Conservation (phyloP, 2,113 vertebrate genomes). For the Python bivittatus region DNA sequence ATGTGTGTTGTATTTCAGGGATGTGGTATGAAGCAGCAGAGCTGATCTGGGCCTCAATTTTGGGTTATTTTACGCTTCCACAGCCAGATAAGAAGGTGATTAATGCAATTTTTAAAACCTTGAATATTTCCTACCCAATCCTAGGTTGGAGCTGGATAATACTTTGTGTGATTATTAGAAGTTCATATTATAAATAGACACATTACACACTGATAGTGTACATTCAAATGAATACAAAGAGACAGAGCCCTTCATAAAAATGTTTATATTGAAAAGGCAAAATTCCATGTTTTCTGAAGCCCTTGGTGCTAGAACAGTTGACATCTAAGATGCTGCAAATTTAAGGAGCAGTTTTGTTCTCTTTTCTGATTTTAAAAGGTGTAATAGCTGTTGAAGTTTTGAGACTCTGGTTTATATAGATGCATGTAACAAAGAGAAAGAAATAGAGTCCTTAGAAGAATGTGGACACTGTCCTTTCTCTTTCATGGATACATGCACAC, state of each 20-base stretch:
- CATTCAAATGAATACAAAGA: background rate
- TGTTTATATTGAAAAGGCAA: background rate
- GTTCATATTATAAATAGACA: background rate
- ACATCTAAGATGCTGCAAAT: background rate
- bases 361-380: background rate
- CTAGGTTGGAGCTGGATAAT: background rate
- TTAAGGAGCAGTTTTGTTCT: background rate
- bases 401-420: background rate
- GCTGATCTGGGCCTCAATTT: slow-evolving; percentile 86
- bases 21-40: slow-evolving; percentile 94
- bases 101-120: background rate
- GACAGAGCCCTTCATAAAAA: background rate
- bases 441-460: background rate
- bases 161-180: background rate
- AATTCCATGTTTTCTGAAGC: background rate
- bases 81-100: slow-evolving; percentile 92
- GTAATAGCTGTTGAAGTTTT: background rate
- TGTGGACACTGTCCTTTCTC: background rate
- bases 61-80: slow-evolving; percentile 86
- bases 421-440: background rate
- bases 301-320: background rate
- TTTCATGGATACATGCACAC: background rate
- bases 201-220: background rate
- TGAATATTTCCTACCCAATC: background rate
- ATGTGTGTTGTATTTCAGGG: slow-evolving; percentile 71